These are phyloP conservation scores for Boleophthalmus pectinirostris DNA, from an alignment of 2,113 vertebrate genomes.

Conservation along the genomic window DNA sequence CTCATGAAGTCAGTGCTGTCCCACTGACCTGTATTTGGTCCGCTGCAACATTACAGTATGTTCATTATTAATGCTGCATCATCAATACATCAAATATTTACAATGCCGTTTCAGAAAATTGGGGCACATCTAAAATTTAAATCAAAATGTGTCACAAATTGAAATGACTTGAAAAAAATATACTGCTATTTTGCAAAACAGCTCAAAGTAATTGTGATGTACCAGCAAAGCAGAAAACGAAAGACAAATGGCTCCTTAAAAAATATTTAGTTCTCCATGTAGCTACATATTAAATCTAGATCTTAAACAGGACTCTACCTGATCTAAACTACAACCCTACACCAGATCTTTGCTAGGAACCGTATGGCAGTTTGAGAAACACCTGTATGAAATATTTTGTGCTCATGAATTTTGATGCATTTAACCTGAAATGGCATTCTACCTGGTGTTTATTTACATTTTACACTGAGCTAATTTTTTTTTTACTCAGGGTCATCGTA, in stretches of 20 bases:
- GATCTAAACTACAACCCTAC: too few species aligned
- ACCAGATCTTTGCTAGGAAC: too few species aligned
- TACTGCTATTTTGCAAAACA: not conserved
- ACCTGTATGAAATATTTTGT: too few species aligned
- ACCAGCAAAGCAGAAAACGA: not conserved
- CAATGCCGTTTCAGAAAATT: not conserved
- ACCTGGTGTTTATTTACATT: not conserved
- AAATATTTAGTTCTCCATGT: too few species aligned
- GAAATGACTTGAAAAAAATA: not conserved
- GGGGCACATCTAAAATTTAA: not conserved
- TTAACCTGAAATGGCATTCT: too few species aligned
- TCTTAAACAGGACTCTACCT: too few species aligned
- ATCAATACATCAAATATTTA: constrained; percentile 2
- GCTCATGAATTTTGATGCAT: too few species aligned
- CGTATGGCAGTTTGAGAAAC: too few species aligned
- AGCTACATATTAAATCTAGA: too few species aligned
- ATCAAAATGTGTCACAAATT: not conserved
- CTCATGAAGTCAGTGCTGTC: constrained; percentile 33
- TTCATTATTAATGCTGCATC: not conserved
- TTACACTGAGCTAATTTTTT: not conserved
- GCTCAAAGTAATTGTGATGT: not conserved
- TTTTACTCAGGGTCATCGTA: not conserved
- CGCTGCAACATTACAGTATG: not conserved
- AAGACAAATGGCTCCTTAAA: too few species aligned
- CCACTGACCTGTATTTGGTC: constrained; percentile 28